A percentile compares a stretch with the other conserved stretches of the same genome.
phyloP scores from a whole-genome alignment of 2,888 invertebrate species.

The Oscheius sp. region DNA sequence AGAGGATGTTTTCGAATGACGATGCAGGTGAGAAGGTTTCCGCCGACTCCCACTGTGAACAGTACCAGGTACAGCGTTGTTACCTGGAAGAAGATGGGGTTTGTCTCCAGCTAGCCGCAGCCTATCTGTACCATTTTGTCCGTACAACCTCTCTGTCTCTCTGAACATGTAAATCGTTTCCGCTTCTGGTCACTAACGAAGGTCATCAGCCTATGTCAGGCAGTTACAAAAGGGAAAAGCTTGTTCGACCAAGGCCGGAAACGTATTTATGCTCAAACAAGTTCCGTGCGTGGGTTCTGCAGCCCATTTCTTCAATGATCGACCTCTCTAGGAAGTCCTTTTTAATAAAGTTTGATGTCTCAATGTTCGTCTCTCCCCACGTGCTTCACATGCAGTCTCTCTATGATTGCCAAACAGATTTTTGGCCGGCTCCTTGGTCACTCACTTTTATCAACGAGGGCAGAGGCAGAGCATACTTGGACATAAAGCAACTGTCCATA shows the following conservation, averaged over 20 bases:
- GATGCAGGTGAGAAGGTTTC: conserved; percentile 57
- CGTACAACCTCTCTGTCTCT: no score
- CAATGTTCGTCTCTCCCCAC: no score
- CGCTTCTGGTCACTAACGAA: background rate
- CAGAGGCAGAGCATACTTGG: conserved; percentile 54
- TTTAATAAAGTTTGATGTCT: background rate
- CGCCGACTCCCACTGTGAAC: conserved; percentile 56
- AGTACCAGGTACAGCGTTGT: conserved; percentile 54
- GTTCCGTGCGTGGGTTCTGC: background rate
- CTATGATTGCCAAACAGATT: background rate
- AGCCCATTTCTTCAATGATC: background rate
- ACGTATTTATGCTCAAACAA: no score
- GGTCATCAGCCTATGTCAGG: background rate
- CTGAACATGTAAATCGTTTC: background rate
- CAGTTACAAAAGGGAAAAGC: no score
- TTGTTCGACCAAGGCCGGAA: no score
- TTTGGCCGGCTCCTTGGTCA: background rate
- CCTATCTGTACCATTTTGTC: background rate
- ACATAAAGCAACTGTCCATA: conserved; percentile 58
- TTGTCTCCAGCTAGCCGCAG: background rate
- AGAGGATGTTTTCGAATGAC: conserved; percentile 62
- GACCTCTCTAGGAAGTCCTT: background rate
- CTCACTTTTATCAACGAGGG: conserved; percentile 38
- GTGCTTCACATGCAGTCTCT: background rate
- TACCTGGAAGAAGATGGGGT: conserved; percentile 40